Evolutionary conservation across 2,888 invertebrate genomes (phyloP).

Genomic region (Glaucopsyche alexis): DNA sequence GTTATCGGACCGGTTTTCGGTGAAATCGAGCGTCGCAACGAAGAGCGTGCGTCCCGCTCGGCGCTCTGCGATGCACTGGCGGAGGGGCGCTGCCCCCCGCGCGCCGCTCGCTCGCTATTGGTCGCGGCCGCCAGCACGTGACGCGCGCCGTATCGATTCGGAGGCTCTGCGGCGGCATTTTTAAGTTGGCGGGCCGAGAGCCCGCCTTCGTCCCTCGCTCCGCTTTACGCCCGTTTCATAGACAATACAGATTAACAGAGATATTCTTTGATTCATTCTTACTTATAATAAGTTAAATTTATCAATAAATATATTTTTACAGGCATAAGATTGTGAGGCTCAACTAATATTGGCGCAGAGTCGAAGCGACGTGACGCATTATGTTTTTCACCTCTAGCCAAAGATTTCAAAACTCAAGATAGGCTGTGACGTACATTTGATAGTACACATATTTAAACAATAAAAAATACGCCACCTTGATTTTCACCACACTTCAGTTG

Average conservation of each 20-base stretch:
- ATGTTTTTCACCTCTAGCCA: too few species aligned
- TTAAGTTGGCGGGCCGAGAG: constrained; percentile 83
- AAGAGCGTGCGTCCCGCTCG: constrained; percentile 54
- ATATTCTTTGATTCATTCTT: neutral
- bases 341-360: too few species aligned
- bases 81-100: constrained; percentile 53
- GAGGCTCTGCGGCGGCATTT: constrained; percentile 89
- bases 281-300: neutral
- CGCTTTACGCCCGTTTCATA: constrained; percentile 56
- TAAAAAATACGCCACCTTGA: too few species aligned
- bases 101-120: constrained; percentile 62
- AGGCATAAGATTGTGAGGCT: neutral
- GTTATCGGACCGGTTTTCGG: constrained; percentile 70
- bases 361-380: too few species aligned
- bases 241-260: constrained; percentile 43
- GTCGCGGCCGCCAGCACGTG: constrained; percentile 82
- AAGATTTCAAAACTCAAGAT: too few species aligned
- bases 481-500: too few species aligned
- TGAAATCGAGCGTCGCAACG: constrained; percentile 53
- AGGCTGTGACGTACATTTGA: too few species aligned
- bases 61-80: constrained; percentile 67
- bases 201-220: constrained; percentile 72
- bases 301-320: neutral
- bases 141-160: constrained; percentile 87
- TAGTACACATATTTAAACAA: too few species aligned